Conservation (phyloP, 2,113 vertebrate species). For the Scortum barcoo region DNA sequence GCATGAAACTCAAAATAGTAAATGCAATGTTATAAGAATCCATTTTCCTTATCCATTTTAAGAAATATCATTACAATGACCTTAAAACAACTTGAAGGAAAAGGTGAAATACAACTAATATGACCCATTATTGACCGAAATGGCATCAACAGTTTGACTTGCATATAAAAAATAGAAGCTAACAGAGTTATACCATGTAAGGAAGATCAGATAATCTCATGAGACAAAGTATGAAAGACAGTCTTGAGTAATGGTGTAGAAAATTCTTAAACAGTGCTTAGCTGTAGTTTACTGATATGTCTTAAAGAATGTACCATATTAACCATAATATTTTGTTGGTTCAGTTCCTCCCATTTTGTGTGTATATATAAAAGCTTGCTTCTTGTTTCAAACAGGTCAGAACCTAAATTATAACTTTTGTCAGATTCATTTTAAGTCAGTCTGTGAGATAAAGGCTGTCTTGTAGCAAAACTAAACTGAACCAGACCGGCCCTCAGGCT, state of each 20-base stretch:
- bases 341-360: neutral
- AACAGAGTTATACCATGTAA: neutral
- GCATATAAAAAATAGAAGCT: too few relatives aligned
- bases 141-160: too few relatives aligned
- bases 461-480: neutral
- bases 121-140: neutral
- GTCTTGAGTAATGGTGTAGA: too few relatives aligned
- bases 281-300: neutral
- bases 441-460: neutral
- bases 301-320: neutral
- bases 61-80: neutral
- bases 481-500: neutral
- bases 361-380: neutral
- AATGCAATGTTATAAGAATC: too few relatives aligned
- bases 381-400: slow-evolving; percentile 15
- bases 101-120: neutral
- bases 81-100: too few relatives aligned
- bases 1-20: neutral
- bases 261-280: neutral
- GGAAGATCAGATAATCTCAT: neutral
- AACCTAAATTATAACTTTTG: slow-evolving; percentile 15
- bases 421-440: neutral
- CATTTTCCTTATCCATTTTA: neutral
- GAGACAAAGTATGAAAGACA: neutral
- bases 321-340: neutral